Conservation (phyloP, 2,797 vertebrate genomes). For the Cuculus canorus region DNA sequence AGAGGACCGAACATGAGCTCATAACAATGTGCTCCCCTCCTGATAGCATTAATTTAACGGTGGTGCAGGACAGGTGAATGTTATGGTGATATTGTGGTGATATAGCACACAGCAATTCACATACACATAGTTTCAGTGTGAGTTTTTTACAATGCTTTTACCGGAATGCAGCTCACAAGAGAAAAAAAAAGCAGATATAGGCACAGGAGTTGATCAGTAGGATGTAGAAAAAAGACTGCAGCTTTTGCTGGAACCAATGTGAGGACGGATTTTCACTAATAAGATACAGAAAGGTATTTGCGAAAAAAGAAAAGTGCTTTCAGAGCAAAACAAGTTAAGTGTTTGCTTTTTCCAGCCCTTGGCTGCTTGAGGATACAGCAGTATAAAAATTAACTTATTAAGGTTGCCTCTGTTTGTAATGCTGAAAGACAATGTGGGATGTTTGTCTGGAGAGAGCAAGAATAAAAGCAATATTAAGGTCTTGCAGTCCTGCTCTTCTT, state of each 20-base stretch:
- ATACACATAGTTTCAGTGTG: not conserved
- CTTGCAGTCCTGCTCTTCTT: not conserved
- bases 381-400: conserved; percentile 22
- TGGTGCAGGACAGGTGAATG: not conserved
- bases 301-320: not conserved
- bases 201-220: not conserved
- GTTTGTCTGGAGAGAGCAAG: not conserved
- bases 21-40: not conserved
- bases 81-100: accelerated
- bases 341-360: not conserved
- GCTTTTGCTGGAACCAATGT: not conserved
- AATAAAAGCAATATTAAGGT: not conserved
- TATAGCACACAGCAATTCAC: not conserved
- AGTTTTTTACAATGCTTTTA: not conserved
- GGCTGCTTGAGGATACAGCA: not conserved
- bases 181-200: not conserved
- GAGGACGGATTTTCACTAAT: not conserved
- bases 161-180: not conserved
- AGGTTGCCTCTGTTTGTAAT: not conserved
- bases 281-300: not conserved
- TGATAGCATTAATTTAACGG: accelerated
- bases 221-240: not conserved
- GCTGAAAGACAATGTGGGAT: not conserved
- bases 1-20: not conserved
- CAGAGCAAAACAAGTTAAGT: not conserved